phyloP scores from a whole-genome alignment of 2,888 invertebrate species.

The Eledona agricola region DNA sequence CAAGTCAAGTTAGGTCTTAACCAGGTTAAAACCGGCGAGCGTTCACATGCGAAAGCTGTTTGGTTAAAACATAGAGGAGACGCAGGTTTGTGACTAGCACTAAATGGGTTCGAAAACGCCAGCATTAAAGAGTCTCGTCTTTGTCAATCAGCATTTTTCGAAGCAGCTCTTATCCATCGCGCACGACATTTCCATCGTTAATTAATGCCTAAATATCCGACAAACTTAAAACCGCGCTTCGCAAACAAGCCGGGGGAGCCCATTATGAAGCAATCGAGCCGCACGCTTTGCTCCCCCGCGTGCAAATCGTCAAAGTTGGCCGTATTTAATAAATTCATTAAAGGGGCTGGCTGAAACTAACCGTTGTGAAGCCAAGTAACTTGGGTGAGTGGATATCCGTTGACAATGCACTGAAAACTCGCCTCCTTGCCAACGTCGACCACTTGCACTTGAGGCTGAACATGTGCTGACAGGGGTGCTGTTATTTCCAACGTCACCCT shows the following conservation, averaged over 20 bases:
- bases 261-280: slow-evolving; percentile 10
- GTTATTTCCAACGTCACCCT: slow-evolving; percentile 81
- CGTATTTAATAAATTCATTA: slow-evolving; percentile 17
- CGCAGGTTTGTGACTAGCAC: too few species aligned
- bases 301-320: slow-evolving; percentile 9
- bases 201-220: slow-evolving; percentile 10
- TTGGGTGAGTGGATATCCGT: slow-evolving; percentile 84
- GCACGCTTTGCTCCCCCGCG: slow-evolving; percentile 1
- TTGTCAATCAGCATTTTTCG: too few species aligned
- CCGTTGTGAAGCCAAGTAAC: slow-evolving; percentile 84
- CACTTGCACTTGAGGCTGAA: slow-evolving; percentile 79
- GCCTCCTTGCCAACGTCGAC: slow-evolving; percentile 87
- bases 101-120: too few species aligned
- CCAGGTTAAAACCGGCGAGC: too few species aligned
- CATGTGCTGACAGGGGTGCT: slow-evolving; percentile 81
- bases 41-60: too few species aligned
- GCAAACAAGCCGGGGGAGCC: slow-evolving; percentile 12
- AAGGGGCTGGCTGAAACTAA: slow-evolving; percentile 40
- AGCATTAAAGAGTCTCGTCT: too few species aligned
- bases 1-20: too few species aligned
- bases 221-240: slow-evolving; percentile 10
- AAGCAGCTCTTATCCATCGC: too few species aligned
- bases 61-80: too few species aligned
- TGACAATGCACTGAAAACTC: slow-evolving; percentile 85
- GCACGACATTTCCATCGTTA: too few species aligned